phyloP scores from a whole-genome alignment of 1,140 invertebrate genomes.

The Periplaneta americana region DNA sequence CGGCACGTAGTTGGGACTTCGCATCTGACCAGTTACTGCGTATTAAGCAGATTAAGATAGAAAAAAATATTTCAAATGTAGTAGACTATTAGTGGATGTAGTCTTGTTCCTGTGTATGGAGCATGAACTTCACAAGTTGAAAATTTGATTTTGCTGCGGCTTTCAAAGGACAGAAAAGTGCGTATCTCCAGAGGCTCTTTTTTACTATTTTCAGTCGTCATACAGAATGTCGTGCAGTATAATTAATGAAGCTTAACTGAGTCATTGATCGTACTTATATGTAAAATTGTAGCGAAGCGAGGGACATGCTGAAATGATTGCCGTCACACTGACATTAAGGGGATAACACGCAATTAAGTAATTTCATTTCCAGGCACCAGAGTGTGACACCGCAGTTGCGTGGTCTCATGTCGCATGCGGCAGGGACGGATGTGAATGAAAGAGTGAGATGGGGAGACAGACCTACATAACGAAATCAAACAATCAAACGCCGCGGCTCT shows the following conservation, averaged over 20 bases:
- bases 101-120: too few species aligned
- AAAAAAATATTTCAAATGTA: too few species aligned
- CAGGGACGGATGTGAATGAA: background rate
- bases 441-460: background rate
- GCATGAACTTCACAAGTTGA: too few species aligned
- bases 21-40: too few species aligned
- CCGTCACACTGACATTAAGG: background rate
- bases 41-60: too few species aligned
- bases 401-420: background rate
- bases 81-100: too few species aligned
- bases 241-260: background rate
- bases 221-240: background rate
- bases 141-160: too few species aligned
- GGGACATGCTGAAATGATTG: background rate
- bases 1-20: too few species aligned
- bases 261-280: background rate
- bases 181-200: background rate
- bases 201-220: background rate
- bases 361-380: conserved; percentile 7
- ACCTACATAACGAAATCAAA: background rate
- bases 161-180: background rate
- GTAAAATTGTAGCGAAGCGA: background rate
- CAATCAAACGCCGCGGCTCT: background rate
- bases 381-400: conserved; percentile 1
- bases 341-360: background rate